Evolutionary conservation across 35 echinoderm and acorn worm genomes (phyloP).

Genomic region (Ophiothrix spiculata): DNA sequence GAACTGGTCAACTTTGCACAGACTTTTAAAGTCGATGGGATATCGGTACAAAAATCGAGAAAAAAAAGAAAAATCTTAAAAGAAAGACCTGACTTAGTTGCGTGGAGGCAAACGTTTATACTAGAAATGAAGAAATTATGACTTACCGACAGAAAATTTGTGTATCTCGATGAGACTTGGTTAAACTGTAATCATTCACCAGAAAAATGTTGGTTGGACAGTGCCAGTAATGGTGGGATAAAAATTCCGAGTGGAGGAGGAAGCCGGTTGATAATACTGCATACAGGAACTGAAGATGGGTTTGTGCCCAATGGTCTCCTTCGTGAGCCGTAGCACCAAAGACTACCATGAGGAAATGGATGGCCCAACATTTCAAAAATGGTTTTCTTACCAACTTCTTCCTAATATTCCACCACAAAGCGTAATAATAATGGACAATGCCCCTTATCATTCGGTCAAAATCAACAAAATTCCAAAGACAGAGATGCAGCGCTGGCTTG

Average conservation of each 20-base stretch:
- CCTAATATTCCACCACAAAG: neutral
- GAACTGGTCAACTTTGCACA: neutral
- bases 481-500: neutral
- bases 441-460: neutral
- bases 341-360: conserved; percentile 1
- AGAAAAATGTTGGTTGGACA: neutral
- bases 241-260: neutral
- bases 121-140: neutral
- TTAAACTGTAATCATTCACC: neutral
- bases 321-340: neutral
- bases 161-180: neutral
- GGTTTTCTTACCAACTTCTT: neutral
- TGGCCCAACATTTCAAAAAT: neutral
- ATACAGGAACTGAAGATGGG: neutral
- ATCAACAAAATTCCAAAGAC: neutral
- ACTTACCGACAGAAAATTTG: neutral
- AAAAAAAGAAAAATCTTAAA: neutral
- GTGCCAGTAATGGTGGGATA: neutral
- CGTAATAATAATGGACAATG: neutral
- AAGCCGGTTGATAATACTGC: neutral
- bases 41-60: neutral
- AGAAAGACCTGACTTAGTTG: neutral
- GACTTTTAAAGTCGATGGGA: neutral
- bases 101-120: neutral
- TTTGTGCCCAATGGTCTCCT: neutral